phyloP scores from a whole-genome alignment of 2,888 invertebrate species.

The Aleiodes testaceus region DNA sequence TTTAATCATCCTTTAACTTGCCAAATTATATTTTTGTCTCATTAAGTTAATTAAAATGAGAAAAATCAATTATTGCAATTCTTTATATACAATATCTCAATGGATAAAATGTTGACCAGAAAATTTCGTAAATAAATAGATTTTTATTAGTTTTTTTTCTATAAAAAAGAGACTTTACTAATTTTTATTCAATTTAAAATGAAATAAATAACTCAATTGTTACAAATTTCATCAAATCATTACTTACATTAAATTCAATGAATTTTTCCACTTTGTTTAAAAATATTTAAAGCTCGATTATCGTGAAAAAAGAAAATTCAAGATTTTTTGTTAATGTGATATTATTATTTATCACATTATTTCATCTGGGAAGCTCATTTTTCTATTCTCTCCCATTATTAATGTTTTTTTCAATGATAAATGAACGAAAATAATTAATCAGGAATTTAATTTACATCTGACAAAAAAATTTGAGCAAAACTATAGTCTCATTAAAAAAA shows the following conservation, averaged over 20 bases:
- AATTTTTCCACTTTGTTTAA: not conserved
- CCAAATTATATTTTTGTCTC: slow-evolving; percentile 4
- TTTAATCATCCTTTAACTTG: not conserved
- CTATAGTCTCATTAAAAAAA: slow-evolving; percentile 36
- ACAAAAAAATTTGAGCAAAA: slow-evolving; percentile 49
- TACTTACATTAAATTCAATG: not conserved
- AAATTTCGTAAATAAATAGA: slow-evolving; percentile 27
- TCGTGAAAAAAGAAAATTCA: not conserved
- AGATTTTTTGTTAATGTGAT: not conserved
- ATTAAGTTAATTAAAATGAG: slow-evolving; percentile 5
- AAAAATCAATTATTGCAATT: too few species aligned
- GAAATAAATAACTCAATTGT: slow-evolving; percentile 12
- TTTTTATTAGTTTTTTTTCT: slow-evolving; percentile 8
- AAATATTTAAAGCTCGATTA: slow-evolving; percentile 22
- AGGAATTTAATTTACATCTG: slow-evolving; percentile 16
- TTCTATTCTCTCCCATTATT: too few species aligned
- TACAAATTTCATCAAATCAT: not conserved
- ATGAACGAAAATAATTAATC: not conserved
- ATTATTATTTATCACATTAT: too few species aligned
- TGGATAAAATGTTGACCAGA: slow-evolving; percentile 10
- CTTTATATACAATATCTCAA: slow-evolving; percentile 20
- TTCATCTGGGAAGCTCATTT: too few species aligned
- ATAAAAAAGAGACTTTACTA: slow-evolving; percentile 18
- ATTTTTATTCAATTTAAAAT: not conserved
- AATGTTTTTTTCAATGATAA: not conserved